A percentile compares a stretch with the other conserved stretches of the same genome.
phyloP scores from a whole-genome alignment of 2,797 vertebrate species.

The Cuniculus paca region DNA sequence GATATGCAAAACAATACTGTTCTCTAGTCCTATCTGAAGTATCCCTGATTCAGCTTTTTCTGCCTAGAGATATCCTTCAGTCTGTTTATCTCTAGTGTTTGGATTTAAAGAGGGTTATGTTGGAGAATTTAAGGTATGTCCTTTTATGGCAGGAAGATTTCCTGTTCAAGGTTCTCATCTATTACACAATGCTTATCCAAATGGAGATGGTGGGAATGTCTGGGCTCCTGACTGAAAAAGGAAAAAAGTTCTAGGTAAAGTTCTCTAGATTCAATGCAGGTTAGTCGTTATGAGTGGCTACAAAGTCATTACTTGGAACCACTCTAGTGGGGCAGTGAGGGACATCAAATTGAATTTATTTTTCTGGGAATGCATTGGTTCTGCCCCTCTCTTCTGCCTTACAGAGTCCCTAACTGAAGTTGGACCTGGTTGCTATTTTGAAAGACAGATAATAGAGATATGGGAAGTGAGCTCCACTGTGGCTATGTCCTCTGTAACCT shows the following conservation, averaged over 20 bases:
- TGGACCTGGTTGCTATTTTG: background rate
- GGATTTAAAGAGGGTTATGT: background rate
- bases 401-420: conserved; percentile 6
- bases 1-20: background rate
- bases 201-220: background rate
- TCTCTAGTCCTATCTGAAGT: background rate
- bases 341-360: background rate
- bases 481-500: background rate
- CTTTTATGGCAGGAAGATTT: background rate
- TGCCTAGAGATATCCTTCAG: background rate
- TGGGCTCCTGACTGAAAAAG: background rate
- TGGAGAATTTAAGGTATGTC: background rate
- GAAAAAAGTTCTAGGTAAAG: background rate
- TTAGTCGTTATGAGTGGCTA: background rate
- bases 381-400: background rate
- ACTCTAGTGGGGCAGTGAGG: background rate
- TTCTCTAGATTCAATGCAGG: background rate
- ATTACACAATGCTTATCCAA: background rate
- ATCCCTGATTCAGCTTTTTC: background rate
- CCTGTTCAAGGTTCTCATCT: background rate
- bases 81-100: background rate
- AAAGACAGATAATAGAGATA: background rate
- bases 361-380: conserved; percentile 26
- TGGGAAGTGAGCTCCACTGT: background rate
- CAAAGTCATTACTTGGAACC: background rate